Base-by-base conservation (phyloP, 35 echinoderm and acorn worm genomes). In the Lytechinus variegatus region DNA sequence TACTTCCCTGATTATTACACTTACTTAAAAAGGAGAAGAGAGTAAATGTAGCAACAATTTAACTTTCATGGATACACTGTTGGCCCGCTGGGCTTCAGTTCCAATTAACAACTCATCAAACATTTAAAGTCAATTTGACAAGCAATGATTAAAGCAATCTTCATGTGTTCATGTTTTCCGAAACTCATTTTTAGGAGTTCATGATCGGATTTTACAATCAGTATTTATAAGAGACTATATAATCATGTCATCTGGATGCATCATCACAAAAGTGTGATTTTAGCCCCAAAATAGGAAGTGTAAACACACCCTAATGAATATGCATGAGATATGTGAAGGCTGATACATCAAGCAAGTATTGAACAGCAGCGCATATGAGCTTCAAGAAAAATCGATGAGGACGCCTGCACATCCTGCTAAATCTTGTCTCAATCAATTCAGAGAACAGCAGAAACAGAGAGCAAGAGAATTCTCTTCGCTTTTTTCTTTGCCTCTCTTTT, bases 391-490 rank as follows among this genome's bases (percentile, higher is more conserved):
- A 55, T 94, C 54, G n/a, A 56, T 94, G 24, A 89, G 51, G 87
- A 53, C 87, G 87, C 87, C 87, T 89, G 28, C 87, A 89, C 51
- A 89, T 89, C 52, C 87, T 89, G 87, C 28, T 53, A 29, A 89
- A 53, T 29, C 87, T 24, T 44, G 87, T 33, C 61, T 28, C 87
- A 19, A 89, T 89, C 87, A 89, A 89, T 89, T 27, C 52, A 11
- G 24, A 29, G 87, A 33, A 89, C 87, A 89, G 87, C 87, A 19
- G 1, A 13, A 19, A 19, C 14, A 71, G 61, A 19, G 4, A 16
- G 6, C 61, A 71, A 21, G 61, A 71, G 12, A 71, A 19, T 24
- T 71, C 61, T 71, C 2, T 71, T 71, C 3, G 24, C 5, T 71
- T 19, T 21, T 6, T 21, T 19, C 61, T 71, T 71, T 21, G 21